A percentile compares a stretch with the other conserved stretches of the same genome.
Conservation (phyloP, 2,797 vertebrate genomes). For the Channallabes apus region DNA sequence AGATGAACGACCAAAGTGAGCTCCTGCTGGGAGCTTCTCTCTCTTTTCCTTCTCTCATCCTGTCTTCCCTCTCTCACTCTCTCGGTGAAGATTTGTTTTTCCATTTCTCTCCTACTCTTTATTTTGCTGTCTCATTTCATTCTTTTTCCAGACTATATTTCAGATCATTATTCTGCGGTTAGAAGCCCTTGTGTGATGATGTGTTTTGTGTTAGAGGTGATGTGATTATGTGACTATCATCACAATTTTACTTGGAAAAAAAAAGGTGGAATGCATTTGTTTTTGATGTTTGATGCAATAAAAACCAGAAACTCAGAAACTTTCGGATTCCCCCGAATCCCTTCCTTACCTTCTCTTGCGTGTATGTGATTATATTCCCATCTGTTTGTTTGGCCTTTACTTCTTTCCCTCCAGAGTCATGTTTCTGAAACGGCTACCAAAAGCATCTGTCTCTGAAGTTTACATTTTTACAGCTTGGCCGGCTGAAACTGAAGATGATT, state of each 20-base stretch:
- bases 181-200: not conserved
- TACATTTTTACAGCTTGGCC: constrained; percentile 14
- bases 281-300: not conserved
- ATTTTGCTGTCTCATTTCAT: not conserved
- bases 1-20: constrained; percentile 71
- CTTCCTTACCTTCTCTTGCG: not conserved
- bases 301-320: not conserved
- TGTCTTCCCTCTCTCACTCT: not conserved
- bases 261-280: not conserved
- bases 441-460: not conserved
- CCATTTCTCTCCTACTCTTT: too few relatives aligned
- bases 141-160: not conserved
- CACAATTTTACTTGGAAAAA: not conserved
- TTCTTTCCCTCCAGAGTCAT: constrained; percentile 28
- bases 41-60: not conserved
- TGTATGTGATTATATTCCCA: constrained; percentile 26
- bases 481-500: not conserved
- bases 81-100: not conserved
- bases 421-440: constrained; percentile 15
- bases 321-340: not conserved
- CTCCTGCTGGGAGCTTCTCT: constrained; percentile 50
- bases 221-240: not conserved
- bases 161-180: not conserved
- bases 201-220: not conserved
- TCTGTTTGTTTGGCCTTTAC: constrained; percentile 29